phyloP scores from a whole-genome alignment of 2,797 vertebrate species.

The Hoplostethus atlanticus region DNA sequence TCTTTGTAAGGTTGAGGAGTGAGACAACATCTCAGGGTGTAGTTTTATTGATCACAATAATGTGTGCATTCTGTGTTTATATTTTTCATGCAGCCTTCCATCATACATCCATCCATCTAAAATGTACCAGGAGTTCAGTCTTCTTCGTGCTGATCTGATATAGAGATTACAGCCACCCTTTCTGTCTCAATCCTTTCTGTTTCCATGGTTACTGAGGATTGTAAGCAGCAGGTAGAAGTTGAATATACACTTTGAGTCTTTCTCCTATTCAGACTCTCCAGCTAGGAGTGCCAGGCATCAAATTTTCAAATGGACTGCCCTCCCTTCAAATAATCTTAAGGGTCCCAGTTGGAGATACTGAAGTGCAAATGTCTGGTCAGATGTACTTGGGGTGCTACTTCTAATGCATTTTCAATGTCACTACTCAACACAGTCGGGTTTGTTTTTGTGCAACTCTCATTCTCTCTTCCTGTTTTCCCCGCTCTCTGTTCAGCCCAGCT shows the following conservation, averaged over 20 bases:
- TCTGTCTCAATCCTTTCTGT: slow-evolving; percentile 52
- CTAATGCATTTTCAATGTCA: slow-evolving; percentile 20
- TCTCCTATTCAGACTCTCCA: slow-evolving; percentile 33
- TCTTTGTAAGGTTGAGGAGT: no score
- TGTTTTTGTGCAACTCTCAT: slow-evolving; percentile 4
- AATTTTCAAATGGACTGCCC: slow-evolving; percentile 18
- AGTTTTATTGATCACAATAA: neutral
- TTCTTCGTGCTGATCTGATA: slow-evolving; percentile 23
- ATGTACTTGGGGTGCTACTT: neutral
- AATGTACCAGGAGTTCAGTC: slow-evolving; percentile 24
- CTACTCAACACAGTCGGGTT: neutral
- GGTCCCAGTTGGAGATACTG: neutral
- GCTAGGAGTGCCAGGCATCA: slow-evolving; percentile 19
- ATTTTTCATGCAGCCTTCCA: slow-evolving; percentile 22
- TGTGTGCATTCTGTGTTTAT: slow-evolving; percentile 1
- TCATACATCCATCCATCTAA: neutral
- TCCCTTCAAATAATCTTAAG: slow-evolving; percentile 23
- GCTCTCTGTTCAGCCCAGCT: slow-evolving; percentile 23
- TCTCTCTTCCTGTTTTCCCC: slow-evolving; percentile 3
- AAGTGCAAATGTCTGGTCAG: neutral
- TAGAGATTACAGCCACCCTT: slow-evolving; percentile 21
- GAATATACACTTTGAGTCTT: slow-evolving; percentile 33
- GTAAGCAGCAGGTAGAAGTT: slow-evolving; percentile 56
- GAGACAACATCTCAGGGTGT: neutral
- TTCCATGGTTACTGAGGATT: slow-evolving; percentile 69